A percentile compares a stretch with the other conserved stretches of the same genome.
These are phyloP conservation scores for Ursus arctos DNA, from an alignment of 2,113 vertebrate species.

Conservation along the genomic window DNA sequence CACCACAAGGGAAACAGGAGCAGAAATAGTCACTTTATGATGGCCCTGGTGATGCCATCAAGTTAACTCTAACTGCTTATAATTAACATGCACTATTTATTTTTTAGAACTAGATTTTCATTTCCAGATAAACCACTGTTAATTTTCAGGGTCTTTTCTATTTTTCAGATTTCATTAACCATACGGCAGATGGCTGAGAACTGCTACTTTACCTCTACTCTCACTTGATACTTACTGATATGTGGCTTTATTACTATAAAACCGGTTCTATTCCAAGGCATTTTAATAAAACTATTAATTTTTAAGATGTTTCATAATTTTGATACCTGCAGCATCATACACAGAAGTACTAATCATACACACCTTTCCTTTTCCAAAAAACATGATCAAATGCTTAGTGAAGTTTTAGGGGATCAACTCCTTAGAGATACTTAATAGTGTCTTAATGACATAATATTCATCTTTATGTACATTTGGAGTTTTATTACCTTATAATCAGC, in stretches of 20 bases:
- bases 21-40: neutral
- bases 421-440: neutral
- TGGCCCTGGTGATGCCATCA: neutral
- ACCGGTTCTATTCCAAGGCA: neutral
- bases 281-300: constrained; percentile 52
- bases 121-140: constrained; percentile 27
- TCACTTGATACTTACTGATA: constrained; percentile 27
- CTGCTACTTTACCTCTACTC: neutral
- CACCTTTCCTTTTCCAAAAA: neutral
- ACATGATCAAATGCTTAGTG: neutral
- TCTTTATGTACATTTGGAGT: neutral
- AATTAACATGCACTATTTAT: neutral
- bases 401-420: neutral
- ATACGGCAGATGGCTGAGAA: neutral
- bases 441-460: constrained; percentile 25
- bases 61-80: neutral
- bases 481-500: constrained; percentile 20
- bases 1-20: neutral
- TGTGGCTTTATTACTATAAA: neutral
- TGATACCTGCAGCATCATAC: neutral
- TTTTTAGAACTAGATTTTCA: constrained; percentile 41
- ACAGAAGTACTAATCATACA: neutral
- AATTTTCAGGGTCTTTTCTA: constrained; percentile 7
- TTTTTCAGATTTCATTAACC: constrained; percentile 43
- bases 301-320: neutral